These are phyloP conservation scores for Aphidius gifuensis DNA, from an alignment of 1,140 invertebrate genomes.

Conservation along the genomic window DNA sequence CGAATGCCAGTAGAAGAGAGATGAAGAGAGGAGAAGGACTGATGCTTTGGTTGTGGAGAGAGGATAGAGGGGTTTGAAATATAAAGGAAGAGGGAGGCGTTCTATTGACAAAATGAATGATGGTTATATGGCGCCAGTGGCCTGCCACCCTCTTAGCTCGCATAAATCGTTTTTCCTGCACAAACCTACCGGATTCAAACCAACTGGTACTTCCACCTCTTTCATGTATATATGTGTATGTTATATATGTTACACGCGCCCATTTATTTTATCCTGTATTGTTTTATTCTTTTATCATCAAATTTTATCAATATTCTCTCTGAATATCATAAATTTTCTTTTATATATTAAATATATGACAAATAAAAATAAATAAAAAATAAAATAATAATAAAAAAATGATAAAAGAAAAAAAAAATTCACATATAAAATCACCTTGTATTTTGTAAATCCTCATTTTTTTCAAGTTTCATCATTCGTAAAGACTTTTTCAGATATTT, in stretches of 20 bases:
- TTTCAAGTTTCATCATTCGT: background rate
- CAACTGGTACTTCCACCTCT: constrained; percentile 24
- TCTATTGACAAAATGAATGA: constrained; percentile 50
- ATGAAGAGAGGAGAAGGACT: too few species aligned
- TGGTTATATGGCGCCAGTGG: constrained; percentile 45
- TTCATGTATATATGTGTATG: background rate
- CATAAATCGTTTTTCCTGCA: constrained; percentile 41
- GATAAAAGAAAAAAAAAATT: too few species aligned
- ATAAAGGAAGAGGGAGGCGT: constrained; percentile 20
- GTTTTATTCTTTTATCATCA: constrained; percentile 18
- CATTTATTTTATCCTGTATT: background rate
- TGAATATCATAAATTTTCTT: background rate
- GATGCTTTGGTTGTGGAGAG: background rate
- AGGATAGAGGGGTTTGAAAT: background rate
- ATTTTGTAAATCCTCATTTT: constrained; percentile 6
- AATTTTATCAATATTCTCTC: background rate
- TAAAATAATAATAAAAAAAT: too few species aligned
- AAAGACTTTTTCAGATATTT: too few species aligned
- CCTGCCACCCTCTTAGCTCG: constrained; percentile 29
- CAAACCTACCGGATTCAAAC: constrained; percentile 11
- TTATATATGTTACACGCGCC: background rate
- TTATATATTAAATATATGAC: too few species aligned
- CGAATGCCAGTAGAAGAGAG: background rate
- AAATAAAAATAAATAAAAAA: too few species aligned
- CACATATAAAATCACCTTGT: background rate